Evolutionary conservation across 2,113 vertebrate genomes (phyloP).

Genomic region (Tiliqua scincoides): DNA sequence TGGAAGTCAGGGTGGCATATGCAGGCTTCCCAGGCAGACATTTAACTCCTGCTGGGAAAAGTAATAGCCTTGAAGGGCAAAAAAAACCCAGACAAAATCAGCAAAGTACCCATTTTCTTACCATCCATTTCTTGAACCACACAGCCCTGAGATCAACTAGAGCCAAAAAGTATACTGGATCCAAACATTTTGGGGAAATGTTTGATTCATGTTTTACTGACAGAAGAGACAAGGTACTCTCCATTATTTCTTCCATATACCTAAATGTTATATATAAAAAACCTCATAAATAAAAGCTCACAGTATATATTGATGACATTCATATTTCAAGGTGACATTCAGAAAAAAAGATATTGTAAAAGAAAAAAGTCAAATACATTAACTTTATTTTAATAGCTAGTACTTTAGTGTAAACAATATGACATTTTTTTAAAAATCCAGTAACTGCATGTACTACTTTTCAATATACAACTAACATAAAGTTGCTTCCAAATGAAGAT

Average conservation of each 20-base stretch:
- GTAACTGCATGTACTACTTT: not conserved
- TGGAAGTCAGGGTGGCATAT: too few species aligned
- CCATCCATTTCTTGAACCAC: slow-evolving; percentile 99
- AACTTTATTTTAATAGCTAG: not conserved
- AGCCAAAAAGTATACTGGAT: slow-evolving; percentile 87
- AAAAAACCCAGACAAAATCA: slow-evolving; percentile 12
- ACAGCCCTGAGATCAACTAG: slow-evolving; percentile 90
- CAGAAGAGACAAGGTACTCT: slow-evolving; percentile 91
- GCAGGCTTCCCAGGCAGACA: too few species aligned
- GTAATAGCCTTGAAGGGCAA: not conserved
- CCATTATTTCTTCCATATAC: slow-evolving; percentile 97
- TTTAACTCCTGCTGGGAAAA: not conserved
- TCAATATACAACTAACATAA: not conserved
- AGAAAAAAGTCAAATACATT: not conserved
- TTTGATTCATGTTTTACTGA: slow-evolving; percentile 75
- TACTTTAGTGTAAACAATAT: not conserved
- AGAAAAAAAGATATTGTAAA: not conserved
- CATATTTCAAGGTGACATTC: not conserved
- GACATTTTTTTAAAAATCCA: not conserved
- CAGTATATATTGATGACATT: not conserved
- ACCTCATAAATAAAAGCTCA: not conserved
- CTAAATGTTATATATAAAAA: slow-evolving; percentile 64
- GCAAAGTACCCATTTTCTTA: slow-evolving; percentile 66
- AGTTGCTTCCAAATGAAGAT: not conserved
- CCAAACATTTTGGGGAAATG: slow-evolving; percentile 76